phyloP scores from a whole-genome alignment of 2,888 invertebrate genomes.

The Lycaena phlaeas region DNA sequence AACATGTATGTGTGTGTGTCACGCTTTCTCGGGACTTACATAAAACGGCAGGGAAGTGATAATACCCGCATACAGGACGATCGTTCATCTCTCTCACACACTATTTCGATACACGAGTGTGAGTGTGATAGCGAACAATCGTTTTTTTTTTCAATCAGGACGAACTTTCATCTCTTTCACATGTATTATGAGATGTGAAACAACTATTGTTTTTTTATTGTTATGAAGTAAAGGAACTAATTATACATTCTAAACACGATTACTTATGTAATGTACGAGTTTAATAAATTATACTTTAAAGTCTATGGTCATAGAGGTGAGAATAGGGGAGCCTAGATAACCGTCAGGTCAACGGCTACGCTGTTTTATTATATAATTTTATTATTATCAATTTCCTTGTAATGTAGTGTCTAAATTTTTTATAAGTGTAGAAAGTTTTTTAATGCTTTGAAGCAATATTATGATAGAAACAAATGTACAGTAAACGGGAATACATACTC shows the following conservation, averaged over 20 bases:
- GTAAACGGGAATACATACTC: too few relatives aligned
- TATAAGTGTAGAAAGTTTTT: too few relatives aligned
- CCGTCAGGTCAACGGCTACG: too few relatives aligned
- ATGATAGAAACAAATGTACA: too few relatives aligned
- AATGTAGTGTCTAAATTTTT: too few relatives aligned
- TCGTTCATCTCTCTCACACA: slow-evolving; percentile 1
- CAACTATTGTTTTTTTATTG: background rate
- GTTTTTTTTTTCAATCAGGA: background rate
- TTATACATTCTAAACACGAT: background rate
- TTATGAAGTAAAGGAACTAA: background rate
- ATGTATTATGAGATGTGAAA: background rate
- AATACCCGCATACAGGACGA: background rate
- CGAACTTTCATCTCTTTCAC: slow-evolving; percentile 4
- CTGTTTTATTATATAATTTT: too few relatives aligned
- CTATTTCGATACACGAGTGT: too few relatives aligned
- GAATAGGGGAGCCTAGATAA: too few relatives aligned
- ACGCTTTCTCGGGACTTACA: slow-evolving; percentile 23
- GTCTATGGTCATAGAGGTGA: background rate
- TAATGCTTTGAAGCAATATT: too few relatives aligned
- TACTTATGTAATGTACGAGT: background rate
- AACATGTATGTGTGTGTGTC: slow-evolving; percentile 10
- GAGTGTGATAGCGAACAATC: background rate
- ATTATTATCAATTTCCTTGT: too few relatives aligned
- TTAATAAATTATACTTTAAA: background rate
- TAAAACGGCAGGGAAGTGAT: slow-evolving; percentile 23